Base-by-base conservation (phyloP, 2,113 vertebrate species). In the Raja brachyura region DNA sequence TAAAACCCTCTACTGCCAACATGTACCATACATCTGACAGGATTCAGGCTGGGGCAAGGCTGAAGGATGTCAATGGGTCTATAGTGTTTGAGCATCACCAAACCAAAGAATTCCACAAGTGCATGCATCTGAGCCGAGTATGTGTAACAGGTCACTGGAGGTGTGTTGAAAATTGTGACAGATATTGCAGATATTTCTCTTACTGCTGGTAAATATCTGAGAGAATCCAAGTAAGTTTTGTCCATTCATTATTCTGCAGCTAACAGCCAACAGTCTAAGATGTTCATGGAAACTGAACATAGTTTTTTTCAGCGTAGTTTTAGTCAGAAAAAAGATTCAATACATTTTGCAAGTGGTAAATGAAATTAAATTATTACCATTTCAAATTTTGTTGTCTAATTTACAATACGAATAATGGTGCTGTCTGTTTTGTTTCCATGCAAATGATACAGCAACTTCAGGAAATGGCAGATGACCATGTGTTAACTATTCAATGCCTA, bases 161-260 rank as follows among this genome's bases (percentile, higher is more conserved):
- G 94, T 94, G 94, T 94, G 78, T 93, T 93, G 93, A 94, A 95
- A 96, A 95, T n/a, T 20, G 94, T 93, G 61, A 93, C 94, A 96
- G 94, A 93, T 95, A 94, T 96, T 95, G 94, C 94, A 95, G 93
- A 94, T 95, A 95, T 97, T 96, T 97, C 95, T 96, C 94, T 97
- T 95, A 95, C 93, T 95, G 95, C 94, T 95, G 94, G 95, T 95
- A 96, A 97, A 96, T 96, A 95, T 95, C 96, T 97, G 94, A 94
- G 95, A 96, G 94, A 97, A 96, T 95, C 94, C 96, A 93, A 94
- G 93, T 94, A 93, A 94, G 94, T 96, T 94, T 83, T 95, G 93
- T 94, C 94, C 81, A 83, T 93, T 93, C 94, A 76, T 94, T 95
- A 94, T n/a, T 93, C 94, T 93, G 93, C 94, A 93, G 83, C 93